Evolutionary conservation across 2,888 invertebrate genomes (phyloP).

Genomic region (Orthosia incerta): DNA sequence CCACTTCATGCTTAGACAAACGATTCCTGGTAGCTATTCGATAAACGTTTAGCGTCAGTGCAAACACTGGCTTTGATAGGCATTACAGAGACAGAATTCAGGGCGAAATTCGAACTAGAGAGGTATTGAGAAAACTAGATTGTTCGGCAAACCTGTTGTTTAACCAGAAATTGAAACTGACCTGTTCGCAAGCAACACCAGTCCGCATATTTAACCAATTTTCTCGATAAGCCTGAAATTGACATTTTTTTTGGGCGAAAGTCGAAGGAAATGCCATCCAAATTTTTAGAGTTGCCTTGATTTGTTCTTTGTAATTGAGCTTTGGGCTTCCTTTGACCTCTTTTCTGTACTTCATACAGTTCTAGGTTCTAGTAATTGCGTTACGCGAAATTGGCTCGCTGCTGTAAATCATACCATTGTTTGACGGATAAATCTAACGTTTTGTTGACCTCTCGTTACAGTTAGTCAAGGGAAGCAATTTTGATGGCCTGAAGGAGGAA

Average conservation of each 20-base stretch:
- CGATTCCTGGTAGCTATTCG: not conserved
- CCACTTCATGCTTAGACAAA: conserved; percentile 3
- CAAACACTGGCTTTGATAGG: conserved; percentile 1
- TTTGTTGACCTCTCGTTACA: too few relatives aligned
- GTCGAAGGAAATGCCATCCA: not conserved
- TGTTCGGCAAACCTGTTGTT: not conserved
- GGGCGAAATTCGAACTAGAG: not conserved
- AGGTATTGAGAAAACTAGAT: not conserved
- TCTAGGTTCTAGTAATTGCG: too few relatives aligned
- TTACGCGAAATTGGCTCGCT: too few relatives aligned
- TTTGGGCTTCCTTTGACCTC: too few relatives aligned
- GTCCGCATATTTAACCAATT: too few relatives aligned
- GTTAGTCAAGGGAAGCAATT: too few relatives aligned
- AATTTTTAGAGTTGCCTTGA: too few relatives aligned
- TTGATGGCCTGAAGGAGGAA: too few relatives aligned
- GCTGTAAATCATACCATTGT: too few relatives aligned
- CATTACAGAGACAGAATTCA: not conserved
- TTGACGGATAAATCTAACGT: too few relatives aligned
- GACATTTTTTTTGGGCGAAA: not conserved
- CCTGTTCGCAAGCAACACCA: not conserved
- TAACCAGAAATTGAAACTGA: not conserved
- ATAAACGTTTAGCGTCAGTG: not conserved
- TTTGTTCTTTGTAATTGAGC: too few relatives aligned
- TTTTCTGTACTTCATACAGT: too few relatives aligned
- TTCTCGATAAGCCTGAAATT: not conserved